A percentile compares a stretch with the other conserved stretches of the same genome.
Evolutionary conservation across 2,888 invertebrate genomes (phyloP).

Genomic region (Leucania comma): DNA sequence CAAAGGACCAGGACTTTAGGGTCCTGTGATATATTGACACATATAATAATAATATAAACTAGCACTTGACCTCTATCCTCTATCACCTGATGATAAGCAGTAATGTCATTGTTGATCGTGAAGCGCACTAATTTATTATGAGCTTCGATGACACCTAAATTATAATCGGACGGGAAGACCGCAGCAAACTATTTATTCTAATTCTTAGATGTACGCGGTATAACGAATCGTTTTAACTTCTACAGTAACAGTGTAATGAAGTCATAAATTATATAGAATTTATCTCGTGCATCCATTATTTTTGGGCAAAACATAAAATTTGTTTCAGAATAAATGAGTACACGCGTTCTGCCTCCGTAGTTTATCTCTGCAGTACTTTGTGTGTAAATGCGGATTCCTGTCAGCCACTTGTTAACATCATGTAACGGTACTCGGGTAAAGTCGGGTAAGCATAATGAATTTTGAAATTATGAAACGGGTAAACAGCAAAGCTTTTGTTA

Average conservation of each 20-base stretch:
- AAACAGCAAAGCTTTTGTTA: not conserved
- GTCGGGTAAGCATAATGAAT: constrained; percentile 1
- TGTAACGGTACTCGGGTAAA: not conserved
- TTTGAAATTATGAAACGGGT: constrained; percentile 13
- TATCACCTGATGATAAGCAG: too few species aligned
- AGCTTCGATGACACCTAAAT: too few species aligned
- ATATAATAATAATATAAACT: too few species aligned
- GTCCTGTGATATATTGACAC: too few species aligned
- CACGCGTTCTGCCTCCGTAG: constrained; percentile 19
- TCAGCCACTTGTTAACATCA: constrained; percentile 51
- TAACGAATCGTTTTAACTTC: constrained; percentile 21
- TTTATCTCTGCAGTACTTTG: constrained; percentile 44
- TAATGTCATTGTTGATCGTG: too few species aligned
- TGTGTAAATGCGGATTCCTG: constrained; percentile 45
- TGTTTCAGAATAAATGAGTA: constrained; percentile 40
- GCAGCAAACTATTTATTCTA: too few species aligned
- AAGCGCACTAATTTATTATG: too few species aligned
- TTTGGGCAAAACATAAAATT: constrained; percentile 31
- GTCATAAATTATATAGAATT: constrained; percentile 35
- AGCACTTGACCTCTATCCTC: too few species aligned
- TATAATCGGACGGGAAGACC: too few species aligned
- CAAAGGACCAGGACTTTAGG: too few species aligned
- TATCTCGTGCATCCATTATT: constrained; percentile 31
- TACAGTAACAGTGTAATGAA: constrained; percentile 25
- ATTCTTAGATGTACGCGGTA: too few species aligned